A percentile compares a stretch with the other conserved stretches of the same genome.
Evolutionary conservation across 2,888 invertebrate genomes (phyloP).

Genomic region (Mayetiola destructor): DNA sequence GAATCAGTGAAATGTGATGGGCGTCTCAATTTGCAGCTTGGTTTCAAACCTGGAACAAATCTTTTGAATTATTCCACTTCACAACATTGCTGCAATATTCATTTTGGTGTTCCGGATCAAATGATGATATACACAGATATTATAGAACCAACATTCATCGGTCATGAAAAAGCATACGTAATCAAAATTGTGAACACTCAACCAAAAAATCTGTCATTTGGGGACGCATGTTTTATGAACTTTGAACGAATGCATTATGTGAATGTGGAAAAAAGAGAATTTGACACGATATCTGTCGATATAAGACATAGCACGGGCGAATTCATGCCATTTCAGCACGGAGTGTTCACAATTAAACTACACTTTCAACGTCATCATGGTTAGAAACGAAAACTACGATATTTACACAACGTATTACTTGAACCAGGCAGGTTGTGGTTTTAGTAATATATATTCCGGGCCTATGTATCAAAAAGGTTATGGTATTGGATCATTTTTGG

Average conservation of each 20-base stretch:
- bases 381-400: background rate
- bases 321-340: background rate
- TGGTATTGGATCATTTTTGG: conserved; percentile 6
- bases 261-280: background rate
- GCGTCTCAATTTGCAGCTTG: background rate
- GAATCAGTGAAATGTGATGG: background rate
- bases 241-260: background rate
- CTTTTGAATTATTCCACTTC: background rate
- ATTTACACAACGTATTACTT: background rate
- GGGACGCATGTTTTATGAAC: background rate
- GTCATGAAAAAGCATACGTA: background rate
- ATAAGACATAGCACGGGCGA: background rate
- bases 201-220: background rate
- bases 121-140: conserved; percentile 11
- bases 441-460: background rate
- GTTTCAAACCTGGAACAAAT: background rate
- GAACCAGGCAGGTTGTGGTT: background rate
- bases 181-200: background rate
- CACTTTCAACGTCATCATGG: background rate
- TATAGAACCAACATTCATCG: conserved; percentile 1
- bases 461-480: background rate
- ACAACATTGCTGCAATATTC: background rate
- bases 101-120: background rate
- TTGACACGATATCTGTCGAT: background rate
- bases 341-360: background rate